Base-by-base conservation (phyloP, 2,888 invertebrate species). In the Coleophora deauratella region DNA sequence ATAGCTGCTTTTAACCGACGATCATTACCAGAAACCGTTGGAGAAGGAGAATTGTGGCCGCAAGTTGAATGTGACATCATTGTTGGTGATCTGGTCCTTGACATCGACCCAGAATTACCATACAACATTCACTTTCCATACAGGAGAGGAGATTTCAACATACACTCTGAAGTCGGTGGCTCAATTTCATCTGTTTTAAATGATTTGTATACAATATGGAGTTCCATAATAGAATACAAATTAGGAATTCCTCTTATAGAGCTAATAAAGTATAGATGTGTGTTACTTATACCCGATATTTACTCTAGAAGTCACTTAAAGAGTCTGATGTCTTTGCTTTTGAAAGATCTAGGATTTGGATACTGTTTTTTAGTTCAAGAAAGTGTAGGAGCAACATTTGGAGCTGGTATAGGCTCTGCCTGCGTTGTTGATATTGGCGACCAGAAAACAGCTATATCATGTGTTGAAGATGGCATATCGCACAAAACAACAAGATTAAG, bases 401-500 rank as follows among this genome's bases (percentile, higher is more conserved):
- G 86, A 1, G 86, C 86, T 31, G 86, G 86, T 0, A 82, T 86
- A 8, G 86, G 86, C 1, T 94, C 92, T 61, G 97, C 97, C 0
- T 98, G 98, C 78, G 96, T 98, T 1, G 94, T 98, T 0, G 97
- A 98, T 69, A 92, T 98, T 39, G 98, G 98, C 0, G 97, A 97
- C 66, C 96, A 97, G 69, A 98, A 98, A 82, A 96, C 96, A 0
- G 95, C 97, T 0, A 93, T 98, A 13, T 96, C 96, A 1, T 98
- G 98, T 80, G 96, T 98, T 1, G 98, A 98, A 81, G 98, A 98
- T 85, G 97, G 97, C 1, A 94, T 98, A 45, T 97, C 97, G 15
- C 95, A 96, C 61, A 90, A 93, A 52, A 92, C 93, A 49, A 96
- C 97, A 0, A 87, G 97, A 62, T 90, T 92, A 59, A 79, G 93